A percentile compares a stretch with the other conserved stretches of the same genome.
Evolutionary conservation across 2,113 vertebrate species (phyloP).

Genomic region (Pteropus alecto): DNA sequence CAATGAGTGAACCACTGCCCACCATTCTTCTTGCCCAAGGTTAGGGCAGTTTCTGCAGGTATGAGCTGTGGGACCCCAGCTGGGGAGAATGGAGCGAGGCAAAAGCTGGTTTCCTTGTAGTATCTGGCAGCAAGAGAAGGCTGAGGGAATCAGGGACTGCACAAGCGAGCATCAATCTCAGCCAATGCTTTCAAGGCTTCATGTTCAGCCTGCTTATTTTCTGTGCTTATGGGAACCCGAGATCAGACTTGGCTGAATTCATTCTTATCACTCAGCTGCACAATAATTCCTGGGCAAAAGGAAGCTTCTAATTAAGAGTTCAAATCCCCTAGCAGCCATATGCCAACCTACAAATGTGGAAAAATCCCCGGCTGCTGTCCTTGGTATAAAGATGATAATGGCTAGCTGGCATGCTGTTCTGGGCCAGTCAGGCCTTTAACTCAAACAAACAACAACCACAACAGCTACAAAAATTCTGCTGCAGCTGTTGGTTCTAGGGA

Average conservation of each 20-base stretch:
- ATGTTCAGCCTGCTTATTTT: neutral
- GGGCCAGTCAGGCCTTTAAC: neutral
- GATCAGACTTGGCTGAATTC: slow-evolving; percentile 23
- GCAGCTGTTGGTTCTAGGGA: neutral
- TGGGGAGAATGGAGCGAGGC: neutral
- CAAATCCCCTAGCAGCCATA: slow-evolving; percentile 5
- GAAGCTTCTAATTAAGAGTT: slow-evolving; percentile 56
- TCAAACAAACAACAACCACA: neutral
- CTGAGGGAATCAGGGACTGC: neutral
- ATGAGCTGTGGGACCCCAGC: neutral
- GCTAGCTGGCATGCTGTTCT: neutral
- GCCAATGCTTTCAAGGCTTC: neutral
- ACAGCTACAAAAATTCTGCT: neutral
- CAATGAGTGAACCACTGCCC: neutral
- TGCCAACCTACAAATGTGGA: neutral
- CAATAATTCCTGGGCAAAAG: slow-evolving; percentile 52
- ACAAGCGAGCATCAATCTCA: neutral
- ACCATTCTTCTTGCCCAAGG: neutral
- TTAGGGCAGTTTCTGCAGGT: neutral
- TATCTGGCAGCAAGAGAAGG: neutral
- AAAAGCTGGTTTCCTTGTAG: neutral
- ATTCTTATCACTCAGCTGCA: slow-evolving; percentile 35
- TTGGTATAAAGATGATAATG: neutral
- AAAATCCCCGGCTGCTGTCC: neutral
- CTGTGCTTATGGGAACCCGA: neutral